Percentiles rank a stretch among this genome's conserved stretches.
These are phyloP conservation scores for Hofmannophila pseudospretella DNA, from an alignment of 2,888 invertebrate species.

Conservation along the genomic window DNA sequence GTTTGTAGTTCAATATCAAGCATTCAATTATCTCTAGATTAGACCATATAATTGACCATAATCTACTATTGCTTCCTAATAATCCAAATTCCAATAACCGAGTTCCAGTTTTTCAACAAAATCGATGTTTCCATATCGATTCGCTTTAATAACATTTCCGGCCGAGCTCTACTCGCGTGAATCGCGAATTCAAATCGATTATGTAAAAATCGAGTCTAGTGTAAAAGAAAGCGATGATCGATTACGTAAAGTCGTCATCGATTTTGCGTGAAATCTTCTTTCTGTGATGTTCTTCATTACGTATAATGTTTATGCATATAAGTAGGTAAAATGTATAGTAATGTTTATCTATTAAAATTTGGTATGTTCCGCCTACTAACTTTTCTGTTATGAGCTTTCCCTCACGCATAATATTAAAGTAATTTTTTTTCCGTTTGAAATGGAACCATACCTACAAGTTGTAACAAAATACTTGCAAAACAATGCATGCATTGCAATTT, in stretches of 20 bases:
- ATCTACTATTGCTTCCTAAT: not conserved
- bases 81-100: constrained; percentile 11
- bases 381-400: not conserved
- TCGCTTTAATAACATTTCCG: constrained; percentile 12
- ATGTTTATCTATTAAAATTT: too few relatives aligned
- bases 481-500: too few relatives aligned
- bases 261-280: constrained; percentile 10
- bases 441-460: too few relatives aligned
- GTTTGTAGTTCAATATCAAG: too few relatives aligned
- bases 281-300: constrained; percentile 11
- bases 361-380: not conserved
- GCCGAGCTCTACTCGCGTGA: constrained; percentile 13
- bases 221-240: constrained; percentile 15
- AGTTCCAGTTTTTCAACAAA: constrained; percentile 3
- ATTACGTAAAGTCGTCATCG: constrained; percentile 15
- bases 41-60: too few relatives aligned
- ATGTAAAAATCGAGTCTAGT: constrained; percentile 15
- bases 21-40: too few relatives aligned
- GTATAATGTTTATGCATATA: not conserved
- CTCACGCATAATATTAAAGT: too few relatives aligned
- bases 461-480: too few relatives aligned
- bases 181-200: constrained; percentile 15
- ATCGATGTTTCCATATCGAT: constrained; percentile 9
- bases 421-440: too few relatives aligned
- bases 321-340: not conserved